Evolutionary conservation across 2,113 vertebrate genomes (phyloP), one percentile per base, ranked within the genome.

Genomic region (Setophaga petechia): DNA sequence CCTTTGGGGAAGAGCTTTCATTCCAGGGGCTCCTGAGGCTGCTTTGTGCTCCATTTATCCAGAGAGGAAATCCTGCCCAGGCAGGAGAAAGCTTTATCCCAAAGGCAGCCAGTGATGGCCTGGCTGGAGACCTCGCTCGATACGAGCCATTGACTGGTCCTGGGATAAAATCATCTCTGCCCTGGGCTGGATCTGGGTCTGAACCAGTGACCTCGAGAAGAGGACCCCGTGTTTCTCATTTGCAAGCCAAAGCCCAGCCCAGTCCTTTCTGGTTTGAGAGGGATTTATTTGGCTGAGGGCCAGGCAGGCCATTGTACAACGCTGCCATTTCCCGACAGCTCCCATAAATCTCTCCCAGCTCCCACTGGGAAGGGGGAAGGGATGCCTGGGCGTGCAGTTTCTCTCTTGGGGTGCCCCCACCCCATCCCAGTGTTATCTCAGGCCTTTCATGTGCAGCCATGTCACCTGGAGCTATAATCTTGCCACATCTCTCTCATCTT

Each of bases 181-280:
- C 68, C 0, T 24, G 62, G 68, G 49, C 69, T 73, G 51, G 37
- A 77, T 67, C 67, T 95, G 85, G 87, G 27, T 83, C 10, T 91
- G 93, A 85, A 95, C 59, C 84, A 76, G 71, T 83, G 93, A 95
- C 93, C 96, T 66, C 22, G 66, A 95, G 84, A 39, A 65, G 62
- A 91, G 77, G 37, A 35, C 63, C 51, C 55, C 9, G 21, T 79
- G 63, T 76, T 94, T 80, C 59, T 82, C 82, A 49, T 88, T 71
- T 71, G 78, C 59, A 80, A 90, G 47, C 75, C 94, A 58, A 66
- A 78, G 69, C 49, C 84, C 84, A 84, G 62, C 69, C 41, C 2
- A 39, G 1, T 23, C 75, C 79, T 55, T 66, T 75, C 59, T 71
- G 46, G 63, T 87, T 15, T 23, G 54, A 31, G 71, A 62, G 61